Evolutionary conservation across 2,797 vertebrate genomes (phyloP).

Genomic region (Ctenochaetus hawaiiensis): DNA sequence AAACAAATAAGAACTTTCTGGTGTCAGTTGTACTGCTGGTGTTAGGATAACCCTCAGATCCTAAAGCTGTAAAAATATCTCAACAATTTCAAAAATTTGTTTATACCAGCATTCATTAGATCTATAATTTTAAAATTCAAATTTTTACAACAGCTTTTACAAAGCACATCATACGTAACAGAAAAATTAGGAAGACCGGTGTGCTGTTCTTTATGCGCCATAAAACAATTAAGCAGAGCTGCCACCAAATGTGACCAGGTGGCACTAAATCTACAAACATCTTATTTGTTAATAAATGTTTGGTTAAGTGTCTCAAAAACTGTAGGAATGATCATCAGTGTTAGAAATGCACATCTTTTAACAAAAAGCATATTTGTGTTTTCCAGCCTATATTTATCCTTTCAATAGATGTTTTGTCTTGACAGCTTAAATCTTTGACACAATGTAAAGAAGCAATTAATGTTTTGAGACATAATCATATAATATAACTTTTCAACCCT

Average conservation of each 20-base stretch:
- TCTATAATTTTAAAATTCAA: slow-evolving; percentile 12
- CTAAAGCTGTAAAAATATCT: not conserved
- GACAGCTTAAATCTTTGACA: slow-evolving; percentile 18
- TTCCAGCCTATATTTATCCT: slow-evolving; percentile 4
- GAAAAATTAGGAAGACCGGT: not conserved
- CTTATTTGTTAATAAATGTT: not conserved
- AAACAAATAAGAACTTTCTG: not conserved
- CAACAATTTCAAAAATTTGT: not conserved
- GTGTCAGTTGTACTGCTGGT: slow-evolving; percentile 1
- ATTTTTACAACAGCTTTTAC: not conserved
- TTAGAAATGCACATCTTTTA: slow-evolving; percentile 29
- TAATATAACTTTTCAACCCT: not conserved
- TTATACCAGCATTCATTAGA: not conserved
- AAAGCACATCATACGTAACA: slow-evolving; percentile 7
- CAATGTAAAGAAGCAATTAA: slow-evolving; percentile 6
- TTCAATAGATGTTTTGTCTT: slow-evolving; percentile 11
- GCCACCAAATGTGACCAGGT: not conserved
- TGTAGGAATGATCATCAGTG: slow-evolving; percentile 16
- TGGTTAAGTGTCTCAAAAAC: slow-evolving; percentile 8
- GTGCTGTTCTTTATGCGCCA: not conserved
- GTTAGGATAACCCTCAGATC: not conserved
- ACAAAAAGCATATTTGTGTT: slow-evolving; percentile 29
- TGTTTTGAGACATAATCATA: slow-evolving; percentile 21
- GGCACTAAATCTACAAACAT: not conserved
- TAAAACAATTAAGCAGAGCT: not conserved